Conservation (phyloP, 2,113 vertebrate species). For the Galeopterus variegatus region DNA sequence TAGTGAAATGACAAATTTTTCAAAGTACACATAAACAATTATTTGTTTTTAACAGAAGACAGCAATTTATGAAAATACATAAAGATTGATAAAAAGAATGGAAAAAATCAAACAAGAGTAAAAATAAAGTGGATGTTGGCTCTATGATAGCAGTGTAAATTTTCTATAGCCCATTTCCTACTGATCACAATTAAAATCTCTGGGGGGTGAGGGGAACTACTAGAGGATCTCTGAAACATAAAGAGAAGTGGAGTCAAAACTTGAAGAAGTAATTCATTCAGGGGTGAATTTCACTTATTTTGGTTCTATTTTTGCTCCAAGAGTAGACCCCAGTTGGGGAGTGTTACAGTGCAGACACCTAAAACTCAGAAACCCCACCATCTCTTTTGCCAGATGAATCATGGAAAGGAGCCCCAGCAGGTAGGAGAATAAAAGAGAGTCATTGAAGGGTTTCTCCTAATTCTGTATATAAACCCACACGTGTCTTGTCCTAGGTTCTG, state of each 20-base stretch:
- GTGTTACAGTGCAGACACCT: not conserved
- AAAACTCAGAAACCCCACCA: not conserved
- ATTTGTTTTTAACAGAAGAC: not conserved
- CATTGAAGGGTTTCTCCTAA: not conserved
- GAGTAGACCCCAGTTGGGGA: not conserved
- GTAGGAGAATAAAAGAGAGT: not conserved
- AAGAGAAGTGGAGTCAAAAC: not conserved
- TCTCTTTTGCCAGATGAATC: not conserved
- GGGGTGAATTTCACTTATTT: not conserved
- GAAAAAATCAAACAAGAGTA: not conserved
- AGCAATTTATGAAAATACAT: not conserved
- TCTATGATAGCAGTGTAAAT: not conserved
- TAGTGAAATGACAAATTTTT: not conserved
- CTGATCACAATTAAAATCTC: not conserved
- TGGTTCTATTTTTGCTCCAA: not conserved
- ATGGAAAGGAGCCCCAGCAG: not conserved
- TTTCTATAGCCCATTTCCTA: not conserved
- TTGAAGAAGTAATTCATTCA: not conserved
- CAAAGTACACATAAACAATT: not conserved
- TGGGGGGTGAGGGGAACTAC: not conserved
- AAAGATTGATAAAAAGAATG: not conserved
- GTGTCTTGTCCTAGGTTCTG: not conserved
- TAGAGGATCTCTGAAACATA: not conserved
- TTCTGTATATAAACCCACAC: not conserved
- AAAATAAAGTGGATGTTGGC: not conserved